phyloP scores from a whole-genome alignment of 2,113 vertebrate species.

The Paradoxurus hermaphroditus region DNA sequence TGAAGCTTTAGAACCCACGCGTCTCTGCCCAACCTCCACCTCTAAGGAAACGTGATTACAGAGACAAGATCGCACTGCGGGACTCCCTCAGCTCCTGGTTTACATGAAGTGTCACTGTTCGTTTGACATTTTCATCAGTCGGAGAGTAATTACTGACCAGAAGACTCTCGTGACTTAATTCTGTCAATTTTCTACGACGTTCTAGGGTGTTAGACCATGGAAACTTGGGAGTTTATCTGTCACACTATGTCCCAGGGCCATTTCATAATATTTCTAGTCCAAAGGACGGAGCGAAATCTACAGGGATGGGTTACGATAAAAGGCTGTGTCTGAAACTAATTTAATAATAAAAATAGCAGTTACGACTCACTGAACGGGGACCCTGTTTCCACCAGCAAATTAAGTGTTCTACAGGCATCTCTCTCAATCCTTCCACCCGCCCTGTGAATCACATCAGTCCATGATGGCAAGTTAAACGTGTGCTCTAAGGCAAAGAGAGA shows the following conservation, averaged over 20 bases:
- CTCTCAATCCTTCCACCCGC: neutral
- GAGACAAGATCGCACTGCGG: accelerated
- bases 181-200: neutral
- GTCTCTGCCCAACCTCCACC: neutral
- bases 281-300: neutral
- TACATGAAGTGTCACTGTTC: neutral
- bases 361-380: neutral
- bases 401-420: neutral
- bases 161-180: neutral
- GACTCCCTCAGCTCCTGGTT: neutral
- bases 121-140: neutral
- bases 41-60: neutral
- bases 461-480: neutral
- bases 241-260: neutral
- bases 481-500: neutral
- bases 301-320: neutral
- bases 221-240: neutral
- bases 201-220: neutral
- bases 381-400: neutral
- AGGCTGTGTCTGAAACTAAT: neutral
- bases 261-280: neutral
- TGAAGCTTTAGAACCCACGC: neutral
- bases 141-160: neutral
- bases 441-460: neutral
- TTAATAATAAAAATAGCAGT: neutral